phyloP scores from a whole-genome alignment of 1,140 invertebrate genomes.

The Atopsyche davidsoni region DNA sequence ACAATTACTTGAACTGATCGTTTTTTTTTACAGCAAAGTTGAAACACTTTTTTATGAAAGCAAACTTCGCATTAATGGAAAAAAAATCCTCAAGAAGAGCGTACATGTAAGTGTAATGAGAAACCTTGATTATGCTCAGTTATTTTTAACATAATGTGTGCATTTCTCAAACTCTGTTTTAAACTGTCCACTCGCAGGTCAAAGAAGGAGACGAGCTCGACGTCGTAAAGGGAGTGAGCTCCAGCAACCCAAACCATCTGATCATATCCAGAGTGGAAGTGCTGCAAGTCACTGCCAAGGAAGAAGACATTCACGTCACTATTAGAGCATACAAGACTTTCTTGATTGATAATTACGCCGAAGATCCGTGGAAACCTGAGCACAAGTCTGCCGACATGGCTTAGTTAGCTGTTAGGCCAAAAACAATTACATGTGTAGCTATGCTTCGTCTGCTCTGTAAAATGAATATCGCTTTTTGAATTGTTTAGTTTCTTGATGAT shows the following conservation, averaged over 20 bases:
- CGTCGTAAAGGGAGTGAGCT: slow-evolving; percentile 50
- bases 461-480: too few relatives aligned
- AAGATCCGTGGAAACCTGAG: slow-evolving; percentile 32
- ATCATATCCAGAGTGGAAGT: slow-evolving; percentile 55
- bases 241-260: slow-evolving; percentile 53
- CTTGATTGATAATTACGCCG: slow-evolving; percentile 57
- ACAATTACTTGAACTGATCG: not conserved
- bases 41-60: slow-evolving; percentile 60
- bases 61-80: slow-evolving; percentile 59
- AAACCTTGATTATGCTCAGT: slow-evolving; percentile 1
- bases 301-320: slow-evolving; percentile 44
- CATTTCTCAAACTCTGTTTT: too few relatives aligned
- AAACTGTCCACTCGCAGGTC: slow-evolving; percentile 37
- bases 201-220: slow-evolving; percentile 60
- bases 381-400: too few relatives aligned
- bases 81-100: slow-evolving; percentile 59
- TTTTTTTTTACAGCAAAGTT: slow-evolving; percentile 49
- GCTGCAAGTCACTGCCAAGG: slow-evolving; percentile 38
- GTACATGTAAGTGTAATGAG: slow-evolving; percentile 36
- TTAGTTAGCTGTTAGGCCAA: too few relatives aligned
- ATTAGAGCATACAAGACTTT: slow-evolving; percentile 52
- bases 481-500: too few relatives aligned
- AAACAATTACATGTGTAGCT: too few relatives aligned
- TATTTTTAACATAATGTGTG: not conserved
- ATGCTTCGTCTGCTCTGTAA: too few relatives aligned